These are phyloP conservation scores for Brachionus manjavacas DNA, from an alignment of 1,140 invertebrate species.

Conservation along the genomic window DNA sequence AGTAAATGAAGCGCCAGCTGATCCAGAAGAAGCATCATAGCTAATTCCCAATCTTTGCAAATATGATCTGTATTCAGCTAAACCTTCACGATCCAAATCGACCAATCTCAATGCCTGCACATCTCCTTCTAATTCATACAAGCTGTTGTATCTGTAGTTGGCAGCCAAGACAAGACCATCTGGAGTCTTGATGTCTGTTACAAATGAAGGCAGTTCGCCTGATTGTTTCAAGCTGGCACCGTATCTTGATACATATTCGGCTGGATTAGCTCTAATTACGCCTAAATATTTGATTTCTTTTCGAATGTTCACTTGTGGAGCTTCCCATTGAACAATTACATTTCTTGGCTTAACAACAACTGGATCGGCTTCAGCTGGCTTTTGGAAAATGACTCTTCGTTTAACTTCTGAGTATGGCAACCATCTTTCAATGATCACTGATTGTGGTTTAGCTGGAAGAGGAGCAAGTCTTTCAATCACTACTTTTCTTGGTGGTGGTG, in stretches of 20 bases:
- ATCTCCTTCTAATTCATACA: conserved; percentile 32
- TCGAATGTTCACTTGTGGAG: background rate
- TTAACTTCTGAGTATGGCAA: conserved; percentile 38
- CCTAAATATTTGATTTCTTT: conserved; percentile 38
- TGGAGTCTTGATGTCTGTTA: conserved; percentile 17
- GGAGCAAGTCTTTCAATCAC: conserved; percentile 42
- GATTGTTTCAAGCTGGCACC: conserved; percentile 16
- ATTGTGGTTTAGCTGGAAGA: conserved; percentile 41
- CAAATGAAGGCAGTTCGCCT: background rate
- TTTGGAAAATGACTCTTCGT: conserved; percentile 33
- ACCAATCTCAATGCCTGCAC: conserved; percentile 24
- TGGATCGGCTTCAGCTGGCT: background rate
- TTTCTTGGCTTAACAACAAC: conserved; percentile 8
- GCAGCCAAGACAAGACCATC: conserved; percentile 17
- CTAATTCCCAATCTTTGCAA: conserved; percentile 39
- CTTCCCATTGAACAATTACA: conserved; percentile 41
- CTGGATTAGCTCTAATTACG: conserved; percentile 28
- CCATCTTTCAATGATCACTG: conserved; percentile 40
- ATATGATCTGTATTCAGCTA: conserved; percentile 36
- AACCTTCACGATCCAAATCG: conserved; percentile 27
- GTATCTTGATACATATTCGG: conserved; percentile 28
- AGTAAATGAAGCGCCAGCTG: background rate
- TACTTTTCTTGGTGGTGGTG: conserved; percentile 42
- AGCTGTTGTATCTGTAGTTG: conserved; percentile 36
- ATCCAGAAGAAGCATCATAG: conserved; percentile 4